Conservation (phyloP, 37 sponge, comb jelly and placozoan species). For the Sycon ciliatum region DNA sequence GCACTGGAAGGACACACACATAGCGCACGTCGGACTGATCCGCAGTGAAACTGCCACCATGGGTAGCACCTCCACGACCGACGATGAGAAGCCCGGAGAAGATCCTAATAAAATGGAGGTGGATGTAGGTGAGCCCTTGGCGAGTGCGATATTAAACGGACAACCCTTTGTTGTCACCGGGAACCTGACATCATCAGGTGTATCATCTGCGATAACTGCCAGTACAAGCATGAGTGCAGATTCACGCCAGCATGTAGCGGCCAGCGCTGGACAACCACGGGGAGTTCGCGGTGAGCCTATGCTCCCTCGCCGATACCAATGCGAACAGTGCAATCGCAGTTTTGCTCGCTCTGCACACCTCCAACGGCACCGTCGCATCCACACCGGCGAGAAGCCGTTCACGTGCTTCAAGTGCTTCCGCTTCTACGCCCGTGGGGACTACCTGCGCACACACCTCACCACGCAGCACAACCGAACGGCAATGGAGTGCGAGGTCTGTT, state of each 20-base stretch:
- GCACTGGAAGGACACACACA: constrained; percentile 50
- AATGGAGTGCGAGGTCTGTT: constrained; percentile 62
- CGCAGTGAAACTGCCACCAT: constrained; percentile 38
- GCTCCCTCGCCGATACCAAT: constrained; percentile 41
- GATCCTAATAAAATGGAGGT: neutral
- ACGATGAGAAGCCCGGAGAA: neutral
- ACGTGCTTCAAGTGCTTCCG: constrained; percentile 63
- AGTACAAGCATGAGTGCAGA: too few species aligned
- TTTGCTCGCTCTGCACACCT: constrained; percentile 57
- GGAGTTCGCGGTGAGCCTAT: constrained; percentile 21
- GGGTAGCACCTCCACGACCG: constrained; percentile 10
- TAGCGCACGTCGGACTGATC: constrained; percentile 32
- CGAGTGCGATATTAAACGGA: too few species aligned
- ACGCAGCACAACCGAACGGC: constrained; percentile 49
- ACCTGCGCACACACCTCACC: constrained; percentile 58
- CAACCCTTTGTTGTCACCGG: too few species aligned
- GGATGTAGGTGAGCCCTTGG: too few species aligned
- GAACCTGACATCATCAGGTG: too few species aligned
- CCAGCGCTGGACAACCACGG: neutral
- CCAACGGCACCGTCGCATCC: constrained; percentile 57
- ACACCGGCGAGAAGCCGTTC: constrained; percentile 70
- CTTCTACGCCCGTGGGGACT: constrained; percentile 55
- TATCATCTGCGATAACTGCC: too few species aligned
- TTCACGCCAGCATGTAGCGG: neutral
- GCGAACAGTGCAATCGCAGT: constrained; percentile 49